These are phyloP conservation scores for Haplotaxodon microlepis DNA, from an alignment of 2,113 vertebrate species.

Conservation along the genomic window DNA sequence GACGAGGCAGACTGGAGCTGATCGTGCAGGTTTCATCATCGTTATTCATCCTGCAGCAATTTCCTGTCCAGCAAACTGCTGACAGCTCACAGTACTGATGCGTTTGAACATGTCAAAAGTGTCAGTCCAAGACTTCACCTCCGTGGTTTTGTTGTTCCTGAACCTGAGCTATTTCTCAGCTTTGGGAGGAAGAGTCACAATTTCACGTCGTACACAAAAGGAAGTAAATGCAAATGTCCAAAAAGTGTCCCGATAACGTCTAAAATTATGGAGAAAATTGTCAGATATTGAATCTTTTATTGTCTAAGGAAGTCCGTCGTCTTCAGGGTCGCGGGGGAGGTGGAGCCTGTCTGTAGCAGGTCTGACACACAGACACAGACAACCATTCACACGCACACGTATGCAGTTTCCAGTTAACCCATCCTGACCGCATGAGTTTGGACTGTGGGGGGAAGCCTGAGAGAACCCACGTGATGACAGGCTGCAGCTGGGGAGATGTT, in stretches of 20 bases:
- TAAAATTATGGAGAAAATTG: rapidly evolving
- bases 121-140: background rate
- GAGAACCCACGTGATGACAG: rapidly evolving
- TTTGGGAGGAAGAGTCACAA: background rate
- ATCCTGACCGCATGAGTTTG: background rate
- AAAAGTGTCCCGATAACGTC: background rate
- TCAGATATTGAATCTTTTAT: background rate
- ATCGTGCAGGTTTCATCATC: background rate
- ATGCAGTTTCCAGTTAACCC: background rate
- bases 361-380: background rate
- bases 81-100: rapidly evolving
- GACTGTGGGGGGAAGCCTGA: background rate
- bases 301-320: rapidly evolving
- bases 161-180: background rate
- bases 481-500: background rate
- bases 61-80: background rate
- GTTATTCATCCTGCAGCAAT: background rate
- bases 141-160: background rate
- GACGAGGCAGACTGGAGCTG: rapidly evolving
- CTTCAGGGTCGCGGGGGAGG: background rate
- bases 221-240: background rate
- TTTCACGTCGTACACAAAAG: rapidly evolving
- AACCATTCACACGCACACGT: background rate
- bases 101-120: background rate
- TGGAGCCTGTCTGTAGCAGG: background rate